phyloP scores from a whole-genome alignment of 2,113 vertebrate species.

The Hypocryptadius cinnamomeus region DNA sequence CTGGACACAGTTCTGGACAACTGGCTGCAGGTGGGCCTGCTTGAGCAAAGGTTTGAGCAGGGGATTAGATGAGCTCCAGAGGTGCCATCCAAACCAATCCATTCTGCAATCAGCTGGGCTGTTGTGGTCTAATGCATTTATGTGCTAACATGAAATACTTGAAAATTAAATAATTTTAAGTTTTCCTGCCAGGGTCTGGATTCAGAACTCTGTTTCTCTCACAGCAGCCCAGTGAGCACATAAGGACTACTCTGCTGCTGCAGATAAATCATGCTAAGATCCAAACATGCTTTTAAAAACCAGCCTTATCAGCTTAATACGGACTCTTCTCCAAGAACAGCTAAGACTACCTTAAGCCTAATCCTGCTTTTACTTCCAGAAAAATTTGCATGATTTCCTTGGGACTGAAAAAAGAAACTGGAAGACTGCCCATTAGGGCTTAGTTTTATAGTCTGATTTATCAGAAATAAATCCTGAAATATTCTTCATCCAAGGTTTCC shows the following conservation, averaged over 20 bases:
- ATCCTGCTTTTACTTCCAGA: slow-evolving; percentile 9
- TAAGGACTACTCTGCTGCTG: neutral
- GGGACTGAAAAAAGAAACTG: neutral
- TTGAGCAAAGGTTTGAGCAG: neutral
- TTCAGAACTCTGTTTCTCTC: neutral
- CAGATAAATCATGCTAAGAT: neutral
- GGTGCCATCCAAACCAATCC: neutral
- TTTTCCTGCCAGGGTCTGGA: neutral
- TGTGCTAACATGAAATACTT: neutral
- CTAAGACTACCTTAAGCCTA: slow-evolving; percentile 2
- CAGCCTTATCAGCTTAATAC: neutral
- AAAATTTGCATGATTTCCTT: neutral
- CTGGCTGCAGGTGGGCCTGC: neutral
- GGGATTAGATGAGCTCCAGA: neutral
- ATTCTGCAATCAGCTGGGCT: neutral
- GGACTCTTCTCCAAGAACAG: neutral
- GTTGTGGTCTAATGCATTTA: neutral
- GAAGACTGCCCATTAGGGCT: neutral
- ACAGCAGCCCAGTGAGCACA: neutral
- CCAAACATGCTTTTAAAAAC: neutral
- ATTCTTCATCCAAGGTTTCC: neutral
- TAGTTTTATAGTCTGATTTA: slow-evolving; percentile 1
- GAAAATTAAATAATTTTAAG: neutral
- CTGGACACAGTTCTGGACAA: rapidly evolving
- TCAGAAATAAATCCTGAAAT: slow-evolving; percentile 19